These are phyloP conservation scores for Psilanteris sp. DNA, from an alignment of 1,140 invertebrate genomes.

Conservation along the genomic window DNA sequence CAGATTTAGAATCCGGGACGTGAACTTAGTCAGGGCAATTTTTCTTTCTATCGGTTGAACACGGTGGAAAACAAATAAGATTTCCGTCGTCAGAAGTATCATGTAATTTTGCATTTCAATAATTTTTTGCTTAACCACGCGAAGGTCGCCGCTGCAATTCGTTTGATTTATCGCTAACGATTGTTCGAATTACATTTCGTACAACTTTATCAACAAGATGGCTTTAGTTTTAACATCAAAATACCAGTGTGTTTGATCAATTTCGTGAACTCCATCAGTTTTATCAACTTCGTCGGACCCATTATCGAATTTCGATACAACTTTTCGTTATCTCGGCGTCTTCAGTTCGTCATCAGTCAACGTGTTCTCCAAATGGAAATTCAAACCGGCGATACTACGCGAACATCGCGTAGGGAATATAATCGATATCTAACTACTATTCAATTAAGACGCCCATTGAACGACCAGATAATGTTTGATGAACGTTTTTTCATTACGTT, in stretches of 20 bases:
- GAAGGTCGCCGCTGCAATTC: no score
- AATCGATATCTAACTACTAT: slow-evolving; percentile 59
- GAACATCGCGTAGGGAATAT: slow-evolving; percentile 30
- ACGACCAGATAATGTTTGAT: slow-evolving; percentile 31
- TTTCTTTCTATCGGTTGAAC: no score
- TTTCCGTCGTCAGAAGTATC: no score
- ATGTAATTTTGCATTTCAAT: no score
- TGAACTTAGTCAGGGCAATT: no score
- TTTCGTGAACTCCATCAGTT: slow-evolving; percentile 12
- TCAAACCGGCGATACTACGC: slow-evolving; percentile 24
- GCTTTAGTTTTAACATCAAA: neutral
- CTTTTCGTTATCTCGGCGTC: slow-evolving; percentile 42
- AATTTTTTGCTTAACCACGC: no score
- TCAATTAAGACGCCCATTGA: slow-evolving; percentile 50
- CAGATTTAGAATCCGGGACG: no score
- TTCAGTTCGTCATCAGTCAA: slow-evolving; percentile 39
- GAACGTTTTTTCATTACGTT: slow-evolving; percentile 26
- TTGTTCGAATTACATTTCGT: neutral
- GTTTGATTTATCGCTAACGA: no score
- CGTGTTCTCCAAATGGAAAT: slow-evolving; percentile 45
- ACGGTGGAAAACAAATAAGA: no score
- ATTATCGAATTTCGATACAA: slow-evolving; percentile 52
- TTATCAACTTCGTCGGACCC: slow-evolving; percentile 18
- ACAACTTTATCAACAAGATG: slow-evolving; percentile 8
- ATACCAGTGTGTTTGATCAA: slow-evolving; percentile 19